Conservation (phyloP, 2,797 vertebrate species). For the Anniella stebbinsi region DNA sequence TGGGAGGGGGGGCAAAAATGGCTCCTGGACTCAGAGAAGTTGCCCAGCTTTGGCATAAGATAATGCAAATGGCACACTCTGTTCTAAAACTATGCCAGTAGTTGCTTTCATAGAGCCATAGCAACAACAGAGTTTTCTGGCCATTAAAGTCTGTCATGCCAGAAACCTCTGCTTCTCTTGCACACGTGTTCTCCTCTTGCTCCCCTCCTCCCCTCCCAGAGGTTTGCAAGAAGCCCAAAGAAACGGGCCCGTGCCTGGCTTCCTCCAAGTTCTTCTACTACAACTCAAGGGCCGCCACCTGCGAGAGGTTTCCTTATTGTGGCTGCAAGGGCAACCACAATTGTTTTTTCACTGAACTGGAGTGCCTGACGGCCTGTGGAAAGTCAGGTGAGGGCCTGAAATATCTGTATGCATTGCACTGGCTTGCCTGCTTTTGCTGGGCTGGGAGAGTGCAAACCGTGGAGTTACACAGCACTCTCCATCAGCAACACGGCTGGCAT, state of each 20-base stretch:
- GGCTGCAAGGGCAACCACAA: neutral
- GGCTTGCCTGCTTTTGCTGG: too few relatives aligned
- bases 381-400: neutral
- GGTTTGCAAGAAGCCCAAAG: neutral
- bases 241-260: neutral
- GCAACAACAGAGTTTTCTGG: neutral
- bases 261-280: neutral
- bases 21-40: too few relatives aligned
- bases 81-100: too few relatives aligned
- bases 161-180: too few relatives aligned
- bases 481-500: neutral
- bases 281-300: neutral
- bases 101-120: neutral
- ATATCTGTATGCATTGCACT: too few relatives aligned
- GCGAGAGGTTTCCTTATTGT: neutral
- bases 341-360: neutral
- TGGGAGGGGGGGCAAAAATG: too few relatives aligned
- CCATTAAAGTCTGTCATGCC: neutral
- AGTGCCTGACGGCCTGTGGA: neutral
- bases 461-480: neutral
- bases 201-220: neutral
- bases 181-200: too few relatives aligned
- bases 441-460: too few relatives aligned
- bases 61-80: too few relatives aligned
- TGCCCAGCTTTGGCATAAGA: too few relatives aligned